These are phyloP conservation scores for Capricornis sumatraensis DNA, from an alignment of 2,113 vertebrate species.

Conservation along the genomic window DNA sequence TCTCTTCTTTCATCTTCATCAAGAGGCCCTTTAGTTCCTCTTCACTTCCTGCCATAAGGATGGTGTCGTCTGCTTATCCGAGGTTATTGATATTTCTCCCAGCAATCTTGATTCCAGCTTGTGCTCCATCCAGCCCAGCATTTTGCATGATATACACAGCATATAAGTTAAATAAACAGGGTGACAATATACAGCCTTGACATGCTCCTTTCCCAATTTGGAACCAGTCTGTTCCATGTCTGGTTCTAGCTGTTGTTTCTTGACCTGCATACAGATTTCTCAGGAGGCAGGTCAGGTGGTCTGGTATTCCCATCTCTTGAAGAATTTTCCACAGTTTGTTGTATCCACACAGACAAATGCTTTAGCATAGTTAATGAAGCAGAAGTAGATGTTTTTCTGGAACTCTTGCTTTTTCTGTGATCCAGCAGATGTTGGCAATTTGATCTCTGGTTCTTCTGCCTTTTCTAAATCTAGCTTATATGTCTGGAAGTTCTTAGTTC, in stretches of 20 bases:
- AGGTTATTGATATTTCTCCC: neutral
- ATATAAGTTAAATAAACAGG: neutral
- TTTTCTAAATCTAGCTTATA: neutral
- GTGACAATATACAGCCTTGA: neutral
- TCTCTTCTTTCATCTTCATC: neutral
- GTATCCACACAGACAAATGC: neutral
- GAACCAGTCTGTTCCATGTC: neutral
- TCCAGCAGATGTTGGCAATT: neutral
- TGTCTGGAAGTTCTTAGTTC: neutral
- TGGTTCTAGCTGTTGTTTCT: neutral
- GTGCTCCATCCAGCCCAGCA: neutral
- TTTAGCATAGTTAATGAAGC: neutral
- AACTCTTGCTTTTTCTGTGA: neutral
- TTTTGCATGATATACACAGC: neutral
- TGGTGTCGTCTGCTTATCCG: neutral
- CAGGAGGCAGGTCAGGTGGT: neutral
- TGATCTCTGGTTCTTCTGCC: neutral
- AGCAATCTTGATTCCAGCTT: neutral
- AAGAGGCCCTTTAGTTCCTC: neutral
- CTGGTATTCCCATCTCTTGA: neutral
- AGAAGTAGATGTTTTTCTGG: neutral
- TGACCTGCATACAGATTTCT: neutral
- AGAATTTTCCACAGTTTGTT: neutral
- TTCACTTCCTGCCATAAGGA: neutral
- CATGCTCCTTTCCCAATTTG: neutral